These are phyloP conservation scores for Eonycteris spelaea DNA, from an alignment of 2,113 vertebrate species.

Conservation along the genomic window DNA sequence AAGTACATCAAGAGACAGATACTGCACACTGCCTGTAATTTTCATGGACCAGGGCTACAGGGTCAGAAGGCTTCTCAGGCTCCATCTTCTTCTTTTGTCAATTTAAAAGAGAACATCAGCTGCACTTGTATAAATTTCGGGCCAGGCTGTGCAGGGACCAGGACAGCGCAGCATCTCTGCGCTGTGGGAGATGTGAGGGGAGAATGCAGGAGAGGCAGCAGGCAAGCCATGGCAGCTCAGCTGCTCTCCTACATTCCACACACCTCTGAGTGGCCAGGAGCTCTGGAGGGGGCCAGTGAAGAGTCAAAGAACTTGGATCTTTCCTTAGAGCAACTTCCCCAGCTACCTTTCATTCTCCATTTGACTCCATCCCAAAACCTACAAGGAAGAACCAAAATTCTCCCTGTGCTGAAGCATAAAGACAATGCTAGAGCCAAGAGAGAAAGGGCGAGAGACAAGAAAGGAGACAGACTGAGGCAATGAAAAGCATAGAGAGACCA, in stretches of 20 bases:
- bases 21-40: conserved; percentile 78
- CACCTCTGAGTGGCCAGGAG: neutral
- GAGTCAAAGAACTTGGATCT: neutral
- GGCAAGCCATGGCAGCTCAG: rapidly evolving
- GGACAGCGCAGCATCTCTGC: neutral
- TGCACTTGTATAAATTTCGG: conserved; percentile 78
- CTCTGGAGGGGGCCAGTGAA: neutral
- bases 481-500: neutral
- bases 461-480: neutral
- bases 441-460: neutral
- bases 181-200: neutral
- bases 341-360: neutral
- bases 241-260: neutral
- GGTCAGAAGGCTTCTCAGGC: conserved; percentile 80
- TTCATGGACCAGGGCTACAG: conserved; percentile 77
- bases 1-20: conserved; percentile 81
- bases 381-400: neutral
- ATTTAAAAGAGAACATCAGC: conserved; percentile 82
- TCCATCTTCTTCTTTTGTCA: conserved; percentile 82
- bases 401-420: neutral
- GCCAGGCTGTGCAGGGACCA: neutral
- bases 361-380: neutral
- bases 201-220: rapidly evolving
- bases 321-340: neutral
- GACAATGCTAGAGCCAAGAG: neutral